Percentiles rank a stretch among this genome's conserved stretches.
Conservation (phyloP, 2,113 vertebrate species). For the Syngnathoides biaculeatus region DNA sequence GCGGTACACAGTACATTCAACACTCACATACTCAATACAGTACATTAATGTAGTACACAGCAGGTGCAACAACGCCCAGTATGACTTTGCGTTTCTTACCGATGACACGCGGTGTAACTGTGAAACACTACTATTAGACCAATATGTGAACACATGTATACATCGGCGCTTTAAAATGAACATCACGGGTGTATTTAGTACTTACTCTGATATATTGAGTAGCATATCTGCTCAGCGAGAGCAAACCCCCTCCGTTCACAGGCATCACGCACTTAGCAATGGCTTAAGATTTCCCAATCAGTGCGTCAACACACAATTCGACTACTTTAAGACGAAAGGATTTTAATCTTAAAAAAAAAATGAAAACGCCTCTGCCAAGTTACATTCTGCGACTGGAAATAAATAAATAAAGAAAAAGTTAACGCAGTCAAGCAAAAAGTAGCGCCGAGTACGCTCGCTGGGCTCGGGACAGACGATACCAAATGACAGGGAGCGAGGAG, state of each 20-base stretch:
- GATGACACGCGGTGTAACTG: neutral
- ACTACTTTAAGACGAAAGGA: neutral
- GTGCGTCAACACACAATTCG: neutral
- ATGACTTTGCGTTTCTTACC: neutral
- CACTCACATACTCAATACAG: neutral
- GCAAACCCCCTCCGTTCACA: slow-evolving; percentile 58
- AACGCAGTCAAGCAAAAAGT: slow-evolving; percentile 10
- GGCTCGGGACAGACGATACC: slow-evolving; percentile 37
- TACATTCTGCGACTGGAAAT: neutral
- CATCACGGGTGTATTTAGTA: neutral
- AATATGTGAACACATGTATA: neutral
- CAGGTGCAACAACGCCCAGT: slow-evolving; percentile 6
- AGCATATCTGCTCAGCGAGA: slow-evolving; percentile 56
- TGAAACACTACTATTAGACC: neutral
- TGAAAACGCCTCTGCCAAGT: neutral
- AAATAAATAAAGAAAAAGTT: slow-evolving; percentile 1
- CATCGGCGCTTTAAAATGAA: too few relatives aligned
- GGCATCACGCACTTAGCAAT: slow-evolving; percentile 68
- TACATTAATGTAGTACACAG: neutral
- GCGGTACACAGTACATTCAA: too few relatives aligned
- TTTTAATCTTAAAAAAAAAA: neutral
- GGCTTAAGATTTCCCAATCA: slow-evolving; percentile 15
- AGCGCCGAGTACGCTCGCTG: slow-evolving; percentile 41
- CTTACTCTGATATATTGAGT: slow-evolving; percentile 58
- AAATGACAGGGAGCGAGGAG: slow-evolving; percentile 8